These are phyloP conservation scores for Prionailurus bengalensis DNA, from an alignment of 2,113 vertebrate species.

Conservation along the genomic window DNA sequence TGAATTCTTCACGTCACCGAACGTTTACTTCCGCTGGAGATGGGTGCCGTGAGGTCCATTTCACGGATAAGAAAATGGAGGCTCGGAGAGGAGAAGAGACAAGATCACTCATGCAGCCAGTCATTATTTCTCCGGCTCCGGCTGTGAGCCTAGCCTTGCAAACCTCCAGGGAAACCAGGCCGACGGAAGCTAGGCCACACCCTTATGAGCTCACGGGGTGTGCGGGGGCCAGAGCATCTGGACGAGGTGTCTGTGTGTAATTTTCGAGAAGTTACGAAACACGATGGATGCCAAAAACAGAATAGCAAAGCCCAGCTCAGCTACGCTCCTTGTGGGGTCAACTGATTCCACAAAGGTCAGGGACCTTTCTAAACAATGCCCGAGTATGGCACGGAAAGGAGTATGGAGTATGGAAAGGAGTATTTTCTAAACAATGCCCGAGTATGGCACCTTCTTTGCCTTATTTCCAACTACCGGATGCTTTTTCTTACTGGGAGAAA, in stretches of 20 bases:
- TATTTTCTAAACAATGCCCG: background rate
- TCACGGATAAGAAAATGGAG: background rate
- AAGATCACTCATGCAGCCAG: background rate
- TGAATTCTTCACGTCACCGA: background rate
- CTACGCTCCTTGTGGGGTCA: too few relatives aligned
- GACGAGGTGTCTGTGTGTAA: background rate
- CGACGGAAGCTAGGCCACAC: background rate
- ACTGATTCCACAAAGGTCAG: too few relatives aligned
- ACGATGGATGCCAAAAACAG: background rate
- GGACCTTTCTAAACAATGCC: background rate
- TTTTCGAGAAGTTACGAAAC: background rate
- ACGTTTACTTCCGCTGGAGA: background rate
- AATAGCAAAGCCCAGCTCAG: background rate
- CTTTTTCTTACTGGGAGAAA: background rate
- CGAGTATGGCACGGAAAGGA: background rate
- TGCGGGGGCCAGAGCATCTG: background rate
- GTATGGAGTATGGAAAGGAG: too few relatives aligned
- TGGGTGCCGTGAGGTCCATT: background rate
- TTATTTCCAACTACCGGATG: background rate
- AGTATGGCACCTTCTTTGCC: background rate
- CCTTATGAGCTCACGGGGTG: background rate
- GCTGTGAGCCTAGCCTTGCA: background rate
- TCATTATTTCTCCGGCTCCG: background rate
- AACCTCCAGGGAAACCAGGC: background rate
- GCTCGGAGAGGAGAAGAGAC: background rate